Evolutionary conservation across 1,140 invertebrate species (phyloP).

Genomic region (Ceratoteleas bidentatus): DNA sequence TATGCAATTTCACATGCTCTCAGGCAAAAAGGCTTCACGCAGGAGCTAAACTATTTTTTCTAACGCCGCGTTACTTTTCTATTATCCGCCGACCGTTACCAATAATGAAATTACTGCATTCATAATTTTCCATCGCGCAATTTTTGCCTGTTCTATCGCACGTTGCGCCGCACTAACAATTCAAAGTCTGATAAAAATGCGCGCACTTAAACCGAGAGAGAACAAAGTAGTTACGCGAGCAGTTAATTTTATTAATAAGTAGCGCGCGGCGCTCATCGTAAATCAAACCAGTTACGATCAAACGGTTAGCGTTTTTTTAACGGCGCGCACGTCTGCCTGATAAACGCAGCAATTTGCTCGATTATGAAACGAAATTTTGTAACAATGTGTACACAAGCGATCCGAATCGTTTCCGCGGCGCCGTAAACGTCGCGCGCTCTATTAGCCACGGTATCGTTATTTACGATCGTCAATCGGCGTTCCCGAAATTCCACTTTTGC

Average conservation of each 20-base stretch:
- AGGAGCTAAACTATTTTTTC: not conserved
- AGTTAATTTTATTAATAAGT: slow-evolving; percentile 33
- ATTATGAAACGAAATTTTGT: slow-evolving; percentile 38
- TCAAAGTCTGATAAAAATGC: slow-evolving; percentile 32
- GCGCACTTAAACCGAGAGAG: not conserved
- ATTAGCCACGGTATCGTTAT: slow-evolving; percentile 31
- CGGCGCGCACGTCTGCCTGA: slow-evolving; percentile 13
- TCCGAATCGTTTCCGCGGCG: slow-evolving; percentile 16
- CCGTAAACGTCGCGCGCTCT: slow-evolving; percentile 35
- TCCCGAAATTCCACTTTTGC: slow-evolving; percentile 16
- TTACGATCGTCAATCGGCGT: slow-evolving; percentile 16
- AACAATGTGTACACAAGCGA: slow-evolving; percentile 16
- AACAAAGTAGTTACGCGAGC: slow-evolving; percentile 22
- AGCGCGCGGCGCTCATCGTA: slow-evolving; percentile 3
- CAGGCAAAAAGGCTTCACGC: not conserved
- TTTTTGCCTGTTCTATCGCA: slow-evolving; percentile 15
- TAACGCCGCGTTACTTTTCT: not conserved
- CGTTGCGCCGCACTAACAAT: slow-evolving; percentile 4
- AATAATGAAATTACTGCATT: slow-evolving; percentile 30
- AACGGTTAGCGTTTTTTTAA: not conserved
- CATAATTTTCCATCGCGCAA: slow-evolving; percentile 16
- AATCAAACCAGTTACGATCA: slow-evolving; percentile 26
- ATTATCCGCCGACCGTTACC: not conserved
- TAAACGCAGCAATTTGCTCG: slow-evolving; percentile 24
- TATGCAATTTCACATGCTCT: not conserved